phyloP scores from a whole-genome alignment of 2,113 vertebrate species.

The Strigops habroptila region DNA sequence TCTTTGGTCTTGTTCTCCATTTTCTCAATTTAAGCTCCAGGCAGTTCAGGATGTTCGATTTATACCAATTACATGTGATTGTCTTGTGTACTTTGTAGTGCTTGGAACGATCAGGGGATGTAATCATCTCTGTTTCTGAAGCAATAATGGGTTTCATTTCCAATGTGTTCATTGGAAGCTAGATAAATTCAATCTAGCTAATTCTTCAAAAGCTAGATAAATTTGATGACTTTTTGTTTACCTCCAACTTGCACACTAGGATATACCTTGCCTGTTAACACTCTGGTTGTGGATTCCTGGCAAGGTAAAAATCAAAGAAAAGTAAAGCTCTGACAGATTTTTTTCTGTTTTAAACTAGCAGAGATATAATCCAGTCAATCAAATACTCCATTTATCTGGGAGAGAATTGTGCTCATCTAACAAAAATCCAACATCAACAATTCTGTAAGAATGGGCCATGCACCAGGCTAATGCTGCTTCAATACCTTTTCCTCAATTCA shows the following conservation, averaged over 20 bases:
- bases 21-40: conserved; percentile 14
- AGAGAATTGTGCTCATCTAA: background rate
- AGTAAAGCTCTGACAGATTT: background rate
- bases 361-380: background rate
- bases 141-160: conserved; percentile 23
- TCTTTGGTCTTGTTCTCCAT: conserved; percentile 2
- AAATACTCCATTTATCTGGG: background rate
- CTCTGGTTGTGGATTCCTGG: background rate
- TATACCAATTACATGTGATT: conserved; percentile 32
- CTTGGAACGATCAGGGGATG: background rate
- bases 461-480: background rate
- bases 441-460: background rate
- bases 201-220: background rate
- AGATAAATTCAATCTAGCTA: too few relatives aligned
- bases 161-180: background rate
- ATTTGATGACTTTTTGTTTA: conserved; percentile 11
- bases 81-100: background rate
- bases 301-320: background rate
- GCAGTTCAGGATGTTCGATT: conserved; percentile 23
- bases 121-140: conserved; percentile 20
- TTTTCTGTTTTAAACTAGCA: background rate
- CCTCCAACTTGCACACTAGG: background rate
- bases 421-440: background rate
- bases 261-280: background rate
- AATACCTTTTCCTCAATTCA: background rate